Evolutionary conservation across 2,888 invertebrate species (phyloP).

Genomic region (Apotomis turbidana): DNA sequence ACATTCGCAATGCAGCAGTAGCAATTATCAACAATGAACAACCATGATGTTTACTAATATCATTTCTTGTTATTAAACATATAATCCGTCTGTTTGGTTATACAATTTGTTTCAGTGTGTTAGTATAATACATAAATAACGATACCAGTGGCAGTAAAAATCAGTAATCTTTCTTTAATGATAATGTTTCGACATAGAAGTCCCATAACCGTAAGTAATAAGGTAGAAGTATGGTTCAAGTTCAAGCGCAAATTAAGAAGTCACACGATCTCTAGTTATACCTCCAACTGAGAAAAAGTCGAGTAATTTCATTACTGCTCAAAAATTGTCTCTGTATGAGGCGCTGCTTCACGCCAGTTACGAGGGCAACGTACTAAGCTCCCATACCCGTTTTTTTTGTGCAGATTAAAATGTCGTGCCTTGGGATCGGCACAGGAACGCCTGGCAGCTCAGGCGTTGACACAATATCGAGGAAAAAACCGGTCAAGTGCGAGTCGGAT

Average conservation of each 20-base stretch:
- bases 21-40: conserved; percentile 7
- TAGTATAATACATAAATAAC: neutral
- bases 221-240: neutral
- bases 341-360: conserved; percentile 18
- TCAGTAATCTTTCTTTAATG: conserved; percentile 29
- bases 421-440: conserved; percentile 20
- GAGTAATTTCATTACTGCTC: neutral
- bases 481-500: no score
- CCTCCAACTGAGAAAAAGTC: neutral
- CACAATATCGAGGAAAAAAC: conserved; percentile 19
- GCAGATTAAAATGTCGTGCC: conserved; percentile 19
- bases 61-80: conserved; percentile 18
- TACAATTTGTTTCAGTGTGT: conserved; percentile 2
- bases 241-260: no score
- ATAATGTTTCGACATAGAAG: neutral
- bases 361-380: conserved; percentile 29
- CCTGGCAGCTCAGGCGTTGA: conserved; percentile 7
- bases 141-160: neutral
- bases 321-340: neutral
- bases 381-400: conserved; percentile 31
- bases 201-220: conserved; percentile 17
- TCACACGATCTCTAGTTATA: neutral
- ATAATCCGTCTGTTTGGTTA: conserved; percentile 4
- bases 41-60: neutral
- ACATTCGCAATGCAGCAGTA: conserved; percentile 24